Conservation (phyloP, 2,113 vertebrate species). For the Bothrops jararaca region DNA sequence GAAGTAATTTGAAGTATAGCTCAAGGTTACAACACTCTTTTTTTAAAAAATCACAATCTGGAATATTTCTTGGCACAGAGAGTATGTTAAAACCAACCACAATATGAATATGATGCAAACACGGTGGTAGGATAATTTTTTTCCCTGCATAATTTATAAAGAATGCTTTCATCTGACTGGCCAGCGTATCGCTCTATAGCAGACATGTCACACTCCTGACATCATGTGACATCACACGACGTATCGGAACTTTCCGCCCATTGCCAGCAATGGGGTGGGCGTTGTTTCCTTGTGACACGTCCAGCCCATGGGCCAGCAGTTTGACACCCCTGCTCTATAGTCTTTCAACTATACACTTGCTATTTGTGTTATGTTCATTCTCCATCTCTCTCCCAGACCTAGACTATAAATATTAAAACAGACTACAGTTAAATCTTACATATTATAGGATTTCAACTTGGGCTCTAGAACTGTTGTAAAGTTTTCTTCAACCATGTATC, state of each 20-base stretch:
- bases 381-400: background rate
- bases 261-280: too few species aligned
- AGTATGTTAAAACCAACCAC: background rate
- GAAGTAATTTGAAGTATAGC: background rate
- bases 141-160: too few species aligned
- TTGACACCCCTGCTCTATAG: too few species aligned
- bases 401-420: background rate
- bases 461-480: background rate
- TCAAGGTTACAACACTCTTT: background rate
- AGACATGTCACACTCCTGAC: too few species aligned
- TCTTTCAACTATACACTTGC: background rate
- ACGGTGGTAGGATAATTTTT: background rate
- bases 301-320: too few species aligned
- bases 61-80: background rate
- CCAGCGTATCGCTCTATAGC: background rate
- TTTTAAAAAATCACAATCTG: background rate
- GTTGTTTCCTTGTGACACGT: too few species aligned
- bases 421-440: background rate
- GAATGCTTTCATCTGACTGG: background rate
- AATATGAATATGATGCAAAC: background rate
- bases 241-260: too few species aligned
- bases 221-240: too few species aligned
- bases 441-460: background rate
- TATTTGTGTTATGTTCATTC: background rate
- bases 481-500: background rate